phyloP scores from a whole-genome alignment of 2,113 vertebrate genomes.

The Epinephelus cyanopodus region DNA sequence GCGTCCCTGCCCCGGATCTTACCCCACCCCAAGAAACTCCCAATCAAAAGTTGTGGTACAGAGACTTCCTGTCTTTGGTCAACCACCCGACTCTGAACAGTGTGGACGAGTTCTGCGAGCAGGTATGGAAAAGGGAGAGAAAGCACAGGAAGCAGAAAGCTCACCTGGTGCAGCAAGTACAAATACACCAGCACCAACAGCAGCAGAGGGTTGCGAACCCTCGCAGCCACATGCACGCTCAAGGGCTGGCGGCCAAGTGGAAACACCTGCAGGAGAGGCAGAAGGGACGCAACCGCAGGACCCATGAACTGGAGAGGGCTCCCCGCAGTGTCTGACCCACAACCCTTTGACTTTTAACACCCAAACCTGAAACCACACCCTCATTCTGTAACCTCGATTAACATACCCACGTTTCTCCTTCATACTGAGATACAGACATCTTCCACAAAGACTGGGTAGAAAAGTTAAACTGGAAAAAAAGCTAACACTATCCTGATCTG shows the following conservation, averaged over 20 bases:
- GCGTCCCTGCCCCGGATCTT: conserved; percentile 72
- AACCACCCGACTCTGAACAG: conserved; percentile 97
- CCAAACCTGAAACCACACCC: conserved; percentile 48
- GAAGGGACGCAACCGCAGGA: conserved; percentile 98
- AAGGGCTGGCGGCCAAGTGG: conserved; percentile 90
- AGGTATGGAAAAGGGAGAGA: conserved; percentile 97
- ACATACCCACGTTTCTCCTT: conserved; percentile 40
- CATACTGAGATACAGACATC: conserved; percentile 80
- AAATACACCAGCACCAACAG: conserved; percentile 66
- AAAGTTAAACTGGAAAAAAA: conserved; percentile 90
- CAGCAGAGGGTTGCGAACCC: conserved; percentile 71
- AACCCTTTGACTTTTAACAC: conserved; percentile 66
- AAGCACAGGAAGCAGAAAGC: conserved; percentile 93
- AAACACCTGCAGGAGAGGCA: conserved; percentile 98
- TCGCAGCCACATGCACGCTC: conserved; percentile 75
- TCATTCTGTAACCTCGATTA: conserved; percentile 55
- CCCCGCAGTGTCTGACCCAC: conserved; percentile 94
- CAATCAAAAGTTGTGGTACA: conserved; percentile 96
- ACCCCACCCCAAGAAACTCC: conserved; percentile 81
- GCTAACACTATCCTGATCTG: conserved; percentile 87
- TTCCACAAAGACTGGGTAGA: conserved; percentile 86
- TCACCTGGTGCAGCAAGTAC: conserved; percentile 78
- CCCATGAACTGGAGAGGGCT: conserved; percentile 97
- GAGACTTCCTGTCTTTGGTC: conserved; percentile 97
- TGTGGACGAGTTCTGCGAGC: conserved; percentile 98